These are phyloP conservation scores for Merodon equestris DNA, from an alignment of 2,888 invertebrate genomes.

Conservation along the genomic window DNA sequence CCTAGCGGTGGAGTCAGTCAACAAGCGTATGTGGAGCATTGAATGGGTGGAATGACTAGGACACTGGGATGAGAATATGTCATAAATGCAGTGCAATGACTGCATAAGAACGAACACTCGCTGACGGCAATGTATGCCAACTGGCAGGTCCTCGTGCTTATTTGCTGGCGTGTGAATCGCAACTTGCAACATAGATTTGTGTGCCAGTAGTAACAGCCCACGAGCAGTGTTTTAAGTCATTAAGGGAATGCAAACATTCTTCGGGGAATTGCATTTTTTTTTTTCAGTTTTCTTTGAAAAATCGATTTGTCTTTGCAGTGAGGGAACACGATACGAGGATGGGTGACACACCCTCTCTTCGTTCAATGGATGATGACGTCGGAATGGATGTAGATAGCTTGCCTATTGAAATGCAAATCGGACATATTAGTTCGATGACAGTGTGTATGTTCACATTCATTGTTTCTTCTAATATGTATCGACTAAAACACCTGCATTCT, in stretches of 20 bases:
- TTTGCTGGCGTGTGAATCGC: neutral
- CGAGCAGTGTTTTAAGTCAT: neutral
- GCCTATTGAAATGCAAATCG: too few species aligned
- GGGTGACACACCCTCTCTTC: too few species aligned
- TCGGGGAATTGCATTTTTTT: neutral
- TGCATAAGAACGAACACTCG: constrained; percentile 45
- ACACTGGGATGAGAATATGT: constrained; percentile 35
- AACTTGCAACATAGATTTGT: neutral
- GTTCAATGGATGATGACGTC: too few species aligned
- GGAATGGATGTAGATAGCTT: too few species aligned
- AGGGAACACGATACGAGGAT: too few species aligned
- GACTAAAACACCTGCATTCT: too few species aligned
- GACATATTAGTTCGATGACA: too few species aligned
- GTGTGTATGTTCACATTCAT: too few species aligned
- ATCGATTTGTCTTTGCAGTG: constrained; percentile 4
- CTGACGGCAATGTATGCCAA: constrained; percentile 51
- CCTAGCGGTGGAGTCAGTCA: too few species aligned
- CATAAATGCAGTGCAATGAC: constrained; percentile 56
- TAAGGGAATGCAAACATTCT: neutral
- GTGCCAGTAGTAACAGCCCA: neutral
- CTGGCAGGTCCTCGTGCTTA: constrained; percentile 30
- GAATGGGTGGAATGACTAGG: constrained; percentile 19
- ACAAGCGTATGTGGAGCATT: constrained; percentile 34
- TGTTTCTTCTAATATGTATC: too few species aligned
- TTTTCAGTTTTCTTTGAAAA: neutral